These are phyloP conservation scores for Himalopsyche phryganea DNA, from an alignment of 1,140 invertebrate species.

Conservation along the genomic window DNA sequence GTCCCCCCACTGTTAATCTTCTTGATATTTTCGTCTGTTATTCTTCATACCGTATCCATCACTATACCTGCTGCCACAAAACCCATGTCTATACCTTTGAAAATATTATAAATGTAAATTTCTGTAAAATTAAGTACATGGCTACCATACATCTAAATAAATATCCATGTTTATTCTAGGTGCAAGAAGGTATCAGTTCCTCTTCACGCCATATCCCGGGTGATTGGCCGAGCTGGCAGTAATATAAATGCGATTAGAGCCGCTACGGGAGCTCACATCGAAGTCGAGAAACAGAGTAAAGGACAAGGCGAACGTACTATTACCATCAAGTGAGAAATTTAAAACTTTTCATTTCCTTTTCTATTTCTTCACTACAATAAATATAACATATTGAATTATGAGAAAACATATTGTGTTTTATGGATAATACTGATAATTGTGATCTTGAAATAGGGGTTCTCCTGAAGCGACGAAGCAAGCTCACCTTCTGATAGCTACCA, in stretches of 20 bases:
- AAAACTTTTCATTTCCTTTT: not conserved
- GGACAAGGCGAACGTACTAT: constrained; percentile 90
- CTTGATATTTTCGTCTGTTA: no score
- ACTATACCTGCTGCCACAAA: no score
- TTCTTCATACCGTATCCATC: no score
- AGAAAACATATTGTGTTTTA: not conserved
- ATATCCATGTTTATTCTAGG: constrained; percentile 19
- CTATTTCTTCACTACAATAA: not conserved
- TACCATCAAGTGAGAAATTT: constrained; percentile 77
- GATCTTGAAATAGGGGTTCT: constrained; percentile 64
- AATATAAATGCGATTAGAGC: constrained; percentile 96
- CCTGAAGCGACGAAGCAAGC: constrained; percentile 88
- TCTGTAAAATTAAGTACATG: no score
- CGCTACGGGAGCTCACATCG: constrained; percentile 93
- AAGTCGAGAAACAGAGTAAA: constrained; percentile 95
- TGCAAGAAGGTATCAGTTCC: constrained; percentile 74
- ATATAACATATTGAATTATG: not conserved
- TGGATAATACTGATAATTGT: not conserved
- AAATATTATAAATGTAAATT: no score
- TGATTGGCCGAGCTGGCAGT: constrained; percentile 92
- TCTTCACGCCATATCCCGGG: constrained; percentile 88
- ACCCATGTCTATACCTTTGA: no score
- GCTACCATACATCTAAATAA: no score
- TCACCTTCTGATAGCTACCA: constrained; percentile 75
- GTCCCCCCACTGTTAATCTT: no score